Base-by-base conservation (phyloP, 2,888 invertebrate species). In the Erpobdella octoculata region DNA sequence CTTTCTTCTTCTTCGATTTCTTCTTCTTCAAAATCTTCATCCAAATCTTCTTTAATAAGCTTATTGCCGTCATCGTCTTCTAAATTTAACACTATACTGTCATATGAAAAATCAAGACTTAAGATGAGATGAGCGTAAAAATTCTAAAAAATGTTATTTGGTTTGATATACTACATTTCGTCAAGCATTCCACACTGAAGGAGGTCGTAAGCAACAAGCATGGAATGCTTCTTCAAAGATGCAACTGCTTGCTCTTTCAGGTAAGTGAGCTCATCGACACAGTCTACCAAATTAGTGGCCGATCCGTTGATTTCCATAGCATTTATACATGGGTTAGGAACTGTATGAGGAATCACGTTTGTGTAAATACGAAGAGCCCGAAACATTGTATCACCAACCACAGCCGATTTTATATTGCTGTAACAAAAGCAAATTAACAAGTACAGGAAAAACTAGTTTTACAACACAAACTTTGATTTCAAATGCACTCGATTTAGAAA, bases 111-210 rank as follows among this genome's bases (percentile, higher is more conserved):
- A n/a, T 12, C 12, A 41, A 41, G 46, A 15, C 18, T 15, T 12
- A 41, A 41, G 46, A 15, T 41, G 12, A 15, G 18, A 15, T 18
- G 12, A 15, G 12, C 46, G 18, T 41, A n/a, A 41, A 41, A 41
- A 15, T 41, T 15, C 18, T 41, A 15, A 41, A 12, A 61, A 61
- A 61, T 61, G 33, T 62, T 9, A 28, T 21, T 21, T 1, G 33
- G 12, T 8, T 1, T 31, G 31, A 31, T 31, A 62, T 28, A 28
- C 33, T 9, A 62, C 62, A n/a, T 35, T 62, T 62, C 62, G n/a
- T 31, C 33, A n/a, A 62, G n/a, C 21, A 62, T 28, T 62, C 62
- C 62, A 62, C 33, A 28, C 62, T 62, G 62, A 62, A 62, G 62
- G 31, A 62, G 25, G n/a, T 62, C 62, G 9, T n/a, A 62, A n/a